Base-by-base conservation (phyloP, 2,797 vertebrate genomes). In the Pteronotus mesoamericanus region DNA sequence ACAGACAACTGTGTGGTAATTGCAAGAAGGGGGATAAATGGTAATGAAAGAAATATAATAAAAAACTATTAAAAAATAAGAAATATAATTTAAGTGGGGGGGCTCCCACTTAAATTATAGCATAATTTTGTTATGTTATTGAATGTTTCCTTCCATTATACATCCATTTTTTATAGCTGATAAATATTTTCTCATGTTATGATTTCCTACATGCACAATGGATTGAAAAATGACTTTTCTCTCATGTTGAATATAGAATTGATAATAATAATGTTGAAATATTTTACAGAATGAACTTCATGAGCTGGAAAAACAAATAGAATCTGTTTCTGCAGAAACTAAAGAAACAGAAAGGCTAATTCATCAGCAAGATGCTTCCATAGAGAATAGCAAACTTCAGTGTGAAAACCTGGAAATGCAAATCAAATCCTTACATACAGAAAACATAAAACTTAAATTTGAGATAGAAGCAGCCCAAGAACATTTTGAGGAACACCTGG, bases 261-360 rank as follows among this genome's bases (percentile, higher is more conserved):
- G 93, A 96, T 97, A 95, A 90, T 51, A 72, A 71, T 92, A 96
- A 77, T 86, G 5, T 59, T 97, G 72, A 88, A 97, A 96, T 98
- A 83, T 98, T 97, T 98, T 98, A 72, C 97, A 99, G 99, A 96
- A 95, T 96, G 98, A 98, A 68, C 95, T 98, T 93, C 96, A 96
- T 94, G 97, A 98, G 29, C 96, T 99, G 92, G 98, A 98, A 96
- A 98, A 96, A 96, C 98, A 99, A 97, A 98, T 97, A 59, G 94
- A 95, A 93, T 93, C 95, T 79, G 12, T 98, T 96, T 79, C 95
- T 94, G 79, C 97, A 85, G 98, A 99, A 98, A 98, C 46, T 19
- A 98, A 98, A 95, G 96, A 61, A 66, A 96, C 89, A 89, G 98
- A 98, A 97, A 98, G 87, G 46, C 96, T 98, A 89, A 98, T 98